Evolutionary conservation across 2,888 invertebrate genomes (phyloP).

Genomic region (Tineola bisselliella): DNA sequence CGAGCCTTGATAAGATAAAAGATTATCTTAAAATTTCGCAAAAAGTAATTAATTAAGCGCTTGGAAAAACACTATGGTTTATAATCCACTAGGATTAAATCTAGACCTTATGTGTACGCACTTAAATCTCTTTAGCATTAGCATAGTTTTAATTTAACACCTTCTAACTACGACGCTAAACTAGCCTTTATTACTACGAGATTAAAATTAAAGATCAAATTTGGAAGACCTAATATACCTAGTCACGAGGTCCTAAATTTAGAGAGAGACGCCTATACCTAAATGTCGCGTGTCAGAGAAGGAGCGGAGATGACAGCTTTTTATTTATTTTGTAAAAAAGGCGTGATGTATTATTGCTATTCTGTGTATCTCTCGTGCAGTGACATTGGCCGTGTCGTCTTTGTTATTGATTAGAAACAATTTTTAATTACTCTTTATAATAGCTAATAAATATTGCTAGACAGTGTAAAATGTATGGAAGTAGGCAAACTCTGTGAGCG

Average conservation of each 20-base stretch:
- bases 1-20: slow-evolving; percentile 5
- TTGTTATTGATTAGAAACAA: background rate
- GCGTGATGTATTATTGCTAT: background rate
- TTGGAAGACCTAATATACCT: background rate
- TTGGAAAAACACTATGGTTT: background rate
- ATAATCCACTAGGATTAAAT: background rate
- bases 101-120: too few relatives aligned
- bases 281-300: background rate
- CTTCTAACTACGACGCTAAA: too few relatives aligned
- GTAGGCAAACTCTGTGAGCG: too few relatives aligned
- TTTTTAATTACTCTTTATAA: background rate
- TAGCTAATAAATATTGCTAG: too few relatives aligned
- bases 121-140: too few relatives aligned
- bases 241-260: background rate
- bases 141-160: too few relatives aligned
- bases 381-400: background rate
- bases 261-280: background rate
- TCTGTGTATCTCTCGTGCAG: background rate
- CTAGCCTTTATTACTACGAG: too few relatives aligned
- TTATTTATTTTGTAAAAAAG: background rate
- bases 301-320: background rate
- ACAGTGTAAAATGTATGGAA: too few relatives aligned
- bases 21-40: slow-evolving; percentile 11
- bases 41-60: slow-evolving; percentile 7
- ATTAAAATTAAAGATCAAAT: too few relatives aligned